Conservation (phyloP, 2,888 invertebrate species). For the Lasioglossum marginatum region DNA sequence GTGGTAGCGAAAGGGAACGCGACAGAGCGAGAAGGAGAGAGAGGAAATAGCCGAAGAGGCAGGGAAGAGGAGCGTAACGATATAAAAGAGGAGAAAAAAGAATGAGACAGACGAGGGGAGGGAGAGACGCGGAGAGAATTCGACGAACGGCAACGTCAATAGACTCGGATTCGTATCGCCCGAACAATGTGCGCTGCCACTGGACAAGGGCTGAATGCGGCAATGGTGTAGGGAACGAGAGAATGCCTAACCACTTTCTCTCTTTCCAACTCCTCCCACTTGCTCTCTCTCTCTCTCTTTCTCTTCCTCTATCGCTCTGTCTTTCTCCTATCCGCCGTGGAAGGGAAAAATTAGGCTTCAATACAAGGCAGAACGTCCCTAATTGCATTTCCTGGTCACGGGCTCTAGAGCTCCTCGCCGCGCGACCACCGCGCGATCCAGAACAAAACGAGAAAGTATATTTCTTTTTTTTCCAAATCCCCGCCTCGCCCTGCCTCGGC, state of each 20-base stretch:
- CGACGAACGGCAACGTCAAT: slow-evolving; percentile 66
- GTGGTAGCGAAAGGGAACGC: slow-evolving; percentile 24
- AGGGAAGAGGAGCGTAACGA: slow-evolving; percentile 29
- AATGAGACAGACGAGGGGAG: slow-evolving; percentile 24
- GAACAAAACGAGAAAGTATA: slow-evolving; percentile 12
- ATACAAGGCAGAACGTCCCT: slow-evolving; percentile 59
- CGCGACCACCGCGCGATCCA: slow-evolving; percentile 12
- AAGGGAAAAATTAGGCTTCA: slow-evolving; percentile 63
- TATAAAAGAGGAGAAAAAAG: slow-evolving; percentile 38
- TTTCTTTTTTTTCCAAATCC: background rate
- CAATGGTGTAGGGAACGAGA: slow-evolving; percentile 49
- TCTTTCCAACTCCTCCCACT: background rate
- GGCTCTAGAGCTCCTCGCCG: slow-evolving; percentile 36
- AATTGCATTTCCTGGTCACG: slow-evolving; percentile 67
- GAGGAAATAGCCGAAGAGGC: background rate
- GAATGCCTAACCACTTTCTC: slow-evolving; percentile 44
- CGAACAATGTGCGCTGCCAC: slow-evolving; percentile 64
- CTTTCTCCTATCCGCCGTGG: background rate
- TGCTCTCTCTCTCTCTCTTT: background rate
- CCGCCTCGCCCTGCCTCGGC: background rate
- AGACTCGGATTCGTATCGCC: slow-evolving; percentile 67
- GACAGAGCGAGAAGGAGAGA: slow-evolving; percentile 9
- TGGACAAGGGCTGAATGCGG: slow-evolving; percentile 64
- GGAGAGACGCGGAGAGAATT: slow-evolving; percentile 49
- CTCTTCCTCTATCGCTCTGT: no score